Percentiles rank a stretch among this genome's conserved stretches.
phyloP scores from a whole-genome alignment of 53 echinoderm and acorn worm genomes.

The Henricia sp. region DNA sequence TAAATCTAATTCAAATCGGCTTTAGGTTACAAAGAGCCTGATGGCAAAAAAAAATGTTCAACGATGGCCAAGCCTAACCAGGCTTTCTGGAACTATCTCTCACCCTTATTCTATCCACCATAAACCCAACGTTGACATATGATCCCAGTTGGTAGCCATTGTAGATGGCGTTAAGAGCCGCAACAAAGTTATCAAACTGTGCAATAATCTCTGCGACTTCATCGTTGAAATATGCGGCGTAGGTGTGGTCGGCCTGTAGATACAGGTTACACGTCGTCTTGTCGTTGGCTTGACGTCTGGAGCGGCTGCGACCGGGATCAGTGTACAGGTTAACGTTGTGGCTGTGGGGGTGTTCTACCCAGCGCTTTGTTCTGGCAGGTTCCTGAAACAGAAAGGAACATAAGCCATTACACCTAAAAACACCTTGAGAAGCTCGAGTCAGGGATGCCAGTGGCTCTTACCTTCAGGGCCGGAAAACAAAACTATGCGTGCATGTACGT shows the following conservation, averaged over 20 bases:
- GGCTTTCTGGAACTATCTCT: no score
- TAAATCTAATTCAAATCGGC: background rate
- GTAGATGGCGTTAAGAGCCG: slow-evolving; percentile 80
- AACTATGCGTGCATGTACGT: no score
- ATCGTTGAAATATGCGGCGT: slow-evolving; percentile 65
- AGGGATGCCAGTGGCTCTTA: no score
- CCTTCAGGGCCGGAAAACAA: no score
- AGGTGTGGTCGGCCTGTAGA: slow-evolving; percentile 93
- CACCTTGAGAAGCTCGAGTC: no score
- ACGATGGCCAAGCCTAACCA: no score
- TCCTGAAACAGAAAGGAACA: slow-evolving; percentile 7
- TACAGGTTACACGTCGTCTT: slow-evolving; percentile 79
- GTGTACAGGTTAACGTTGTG: slow-evolving; percentile 77
- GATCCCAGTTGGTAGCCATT: slow-evolving; percentile 38
- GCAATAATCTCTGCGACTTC: slow-evolving; percentile 74
- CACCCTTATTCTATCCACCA: slow-evolving; percentile 86
- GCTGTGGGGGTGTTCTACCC: slow-evolving; percentile 20
- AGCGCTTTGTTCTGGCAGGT: slow-evolving; percentile 6
- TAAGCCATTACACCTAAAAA: no score
- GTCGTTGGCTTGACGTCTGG: slow-evolving; percentile 10
- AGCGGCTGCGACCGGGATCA: slow-evolving; percentile 24
- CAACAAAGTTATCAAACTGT: slow-evolving; percentile 79
- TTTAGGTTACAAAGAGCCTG: background rate
- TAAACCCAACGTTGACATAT: slow-evolving; percentile 51
- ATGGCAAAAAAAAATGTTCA: background rate